A percentile compares a stretch with the other conserved stretches of the same genome.
Evolutionary conservation across 2,888 invertebrate genomes (phyloP).

Genomic region (Drosophila affinis): DNA sequence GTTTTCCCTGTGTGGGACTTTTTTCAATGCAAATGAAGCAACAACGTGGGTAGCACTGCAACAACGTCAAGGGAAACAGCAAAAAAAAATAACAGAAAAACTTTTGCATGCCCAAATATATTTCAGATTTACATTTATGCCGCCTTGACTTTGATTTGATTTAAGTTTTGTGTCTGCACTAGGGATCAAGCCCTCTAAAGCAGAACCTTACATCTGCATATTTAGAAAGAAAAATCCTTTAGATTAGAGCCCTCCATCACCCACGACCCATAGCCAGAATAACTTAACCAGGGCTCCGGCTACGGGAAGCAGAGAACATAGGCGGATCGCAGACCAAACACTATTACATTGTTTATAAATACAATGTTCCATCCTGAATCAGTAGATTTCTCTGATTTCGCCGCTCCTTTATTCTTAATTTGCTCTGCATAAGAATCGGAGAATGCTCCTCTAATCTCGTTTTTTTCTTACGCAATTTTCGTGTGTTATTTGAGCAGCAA

Average conservation of each 20-base stretch:
- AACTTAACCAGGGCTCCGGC: no score
- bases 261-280: not conserved
- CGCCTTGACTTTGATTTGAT: slow-evolving; percentile 46
- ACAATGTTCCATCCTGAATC: not conserved
- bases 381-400: no score
- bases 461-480: not conserved
- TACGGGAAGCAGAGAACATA: no score
- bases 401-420: no score
- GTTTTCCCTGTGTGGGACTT: slow-evolving; percentile 47
- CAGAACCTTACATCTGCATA: no score
- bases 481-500: not conserved
- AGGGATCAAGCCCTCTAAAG: not conserved
- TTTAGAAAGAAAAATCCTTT: no score
- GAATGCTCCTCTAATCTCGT: not conserved
- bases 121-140: slow-evolving; percentile 43
- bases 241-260: not conserved
- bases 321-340: not conserved
- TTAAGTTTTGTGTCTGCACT: slow-evolving; percentile 27
- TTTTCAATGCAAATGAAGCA: slow-evolving; percentile 72
- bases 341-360: not conserved
- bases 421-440: not conserved
- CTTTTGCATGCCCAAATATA: slow-evolving; percentile 43
- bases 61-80: slow-evolving; percentile 12
- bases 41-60: slow-evolving; percentile 60
- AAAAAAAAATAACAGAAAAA: slow-evolving; percentile 5